Percentiles rank a stretch among this genome's conserved stretches.
Evolutionary conservation across 2,888 invertebrate genomes (phyloP).

Genomic region (Athalia cordata): DNA sequence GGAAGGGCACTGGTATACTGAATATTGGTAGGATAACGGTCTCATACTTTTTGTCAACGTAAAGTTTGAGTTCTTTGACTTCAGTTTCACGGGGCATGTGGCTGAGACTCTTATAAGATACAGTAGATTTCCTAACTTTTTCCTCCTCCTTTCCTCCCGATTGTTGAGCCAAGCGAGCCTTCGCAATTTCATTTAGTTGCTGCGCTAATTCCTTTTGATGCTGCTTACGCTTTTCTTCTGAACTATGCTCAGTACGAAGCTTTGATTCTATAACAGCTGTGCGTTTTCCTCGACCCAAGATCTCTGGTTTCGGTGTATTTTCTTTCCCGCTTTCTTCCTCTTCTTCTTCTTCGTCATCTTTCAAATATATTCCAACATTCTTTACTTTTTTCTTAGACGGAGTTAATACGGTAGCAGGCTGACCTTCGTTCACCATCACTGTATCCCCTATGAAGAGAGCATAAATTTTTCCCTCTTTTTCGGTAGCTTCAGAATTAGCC

Average conservation of each 20-base stretch:
- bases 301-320: constrained; percentile 80
- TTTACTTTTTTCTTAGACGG: constrained; percentile 96
- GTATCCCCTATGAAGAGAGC: constrained; percentile 98
- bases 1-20: constrained; percentile 97
- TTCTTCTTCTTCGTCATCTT: constrained; percentile 91
- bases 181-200: constrained; percentile 93
- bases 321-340: constrained; percentile 78
- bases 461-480: constrained; percentile 92
- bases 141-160: constrained; percentile 90
- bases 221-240: constrained; percentile 97
- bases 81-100: constrained; percentile 96
- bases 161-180: constrained; percentile 92
- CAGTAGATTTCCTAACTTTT: constrained; percentile 93
- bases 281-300: constrained; percentile 87
- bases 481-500: constrained; percentile 86
- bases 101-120: constrained; percentile 93
- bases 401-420: constrained; percentile 90
- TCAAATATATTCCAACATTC: constrained; percentile 95
- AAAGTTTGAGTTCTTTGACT: constrained; percentile 94
- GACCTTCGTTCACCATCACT: constrained; percentile 91
- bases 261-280: constrained; percentile 95
- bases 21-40: constrained; percentile 98
- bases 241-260: constrained; percentile 93
- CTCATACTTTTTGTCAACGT: constrained; percentile 97
- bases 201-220: constrained; percentile 97